phyloP scores from a whole-genome alignment of 2,888 invertebrate genomes.

The Drosophila meridiana region DNA sequence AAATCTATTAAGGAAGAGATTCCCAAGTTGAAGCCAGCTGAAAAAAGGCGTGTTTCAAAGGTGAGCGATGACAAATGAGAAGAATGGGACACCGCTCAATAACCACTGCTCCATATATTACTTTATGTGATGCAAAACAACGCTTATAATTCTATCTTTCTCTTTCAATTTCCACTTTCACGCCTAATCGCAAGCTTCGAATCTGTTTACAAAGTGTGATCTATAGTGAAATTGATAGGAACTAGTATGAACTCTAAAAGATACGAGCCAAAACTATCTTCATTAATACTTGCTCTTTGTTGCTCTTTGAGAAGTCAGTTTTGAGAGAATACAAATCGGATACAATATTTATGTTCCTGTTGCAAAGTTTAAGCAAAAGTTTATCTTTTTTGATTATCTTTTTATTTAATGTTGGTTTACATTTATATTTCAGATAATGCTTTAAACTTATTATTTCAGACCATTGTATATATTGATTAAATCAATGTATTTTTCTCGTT shows the following conservation, averaged over 20 bases:
- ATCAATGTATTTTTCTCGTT: no score
- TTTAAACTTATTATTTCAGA: no score
- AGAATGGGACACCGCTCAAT: not conserved
- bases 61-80: constrained; percentile 68
- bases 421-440: no score
- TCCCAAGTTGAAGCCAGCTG: constrained; percentile 87
- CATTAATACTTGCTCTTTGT: not conserved
- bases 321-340: not conserved
- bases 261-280: no score
- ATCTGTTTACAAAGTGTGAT: no score
- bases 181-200: not conserved
- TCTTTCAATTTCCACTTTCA: constrained; percentile 13
- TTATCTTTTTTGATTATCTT: not conserved
- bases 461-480: no score
- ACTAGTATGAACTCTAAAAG: not conserved
- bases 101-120: not conserved
- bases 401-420: not conserved
- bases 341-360: not conserved
- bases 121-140: constrained; percentile 12
- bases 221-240: not conserved
- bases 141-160: constrained; percentile 19
- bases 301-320: not conserved
- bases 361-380: not conserved
- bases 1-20: constrained; percentile 87
- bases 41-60: constrained; percentile 81